phyloP scores from a whole-genome alignment of 1,140 invertebrate species.

The Lepidurus packardi region DNA sequence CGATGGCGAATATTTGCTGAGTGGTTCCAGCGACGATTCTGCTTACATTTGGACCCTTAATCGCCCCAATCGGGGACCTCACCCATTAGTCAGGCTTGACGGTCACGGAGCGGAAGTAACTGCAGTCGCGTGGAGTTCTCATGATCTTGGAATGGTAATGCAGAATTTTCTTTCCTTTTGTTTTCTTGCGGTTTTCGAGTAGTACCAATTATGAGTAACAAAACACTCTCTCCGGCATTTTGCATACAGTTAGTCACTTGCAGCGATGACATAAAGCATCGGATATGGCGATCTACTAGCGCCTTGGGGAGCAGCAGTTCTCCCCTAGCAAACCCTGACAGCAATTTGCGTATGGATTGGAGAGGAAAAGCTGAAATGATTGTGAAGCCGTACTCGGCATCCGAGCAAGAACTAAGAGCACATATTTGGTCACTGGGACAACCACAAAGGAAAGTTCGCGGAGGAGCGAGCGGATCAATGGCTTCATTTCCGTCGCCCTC shows the following conservation, averaged over 20 bases:
- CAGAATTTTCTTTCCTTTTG: background rate
- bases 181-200: conserved; percentile 28
- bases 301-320: conserved; percentile 49
- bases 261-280: conserved; percentile 69
- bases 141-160: conserved; percentile 49
- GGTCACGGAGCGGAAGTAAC: conserved; percentile 78
- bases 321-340: conserved; percentile 41
- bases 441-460: background rate
- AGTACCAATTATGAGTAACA: background rate
- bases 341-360: conserved; percentile 38
- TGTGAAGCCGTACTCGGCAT: background rate
- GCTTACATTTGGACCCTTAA: conserved; percentile 70
- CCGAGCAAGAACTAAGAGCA: conserved; percentile 34
- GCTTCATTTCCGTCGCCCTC: conserved; percentile 16
- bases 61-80: conserved; percentile 47
- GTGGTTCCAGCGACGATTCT: conserved; percentile 73
- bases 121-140: conserved; percentile 67
- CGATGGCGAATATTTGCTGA: conserved; percentile 69
- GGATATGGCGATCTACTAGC: conserved; percentile 60
- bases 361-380: conserved; percentile 27
- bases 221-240: background rate
- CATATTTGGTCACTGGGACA: background rate
- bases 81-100: conserved; percentile 58
- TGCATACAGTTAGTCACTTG: conserved; percentile 62
- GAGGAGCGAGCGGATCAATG: conserved; percentile 16